These are phyloP conservation scores for Carcharodon carcharias DNA, from an alignment of 2,797 vertebrate genomes.

Conservation along the genomic window DNA sequence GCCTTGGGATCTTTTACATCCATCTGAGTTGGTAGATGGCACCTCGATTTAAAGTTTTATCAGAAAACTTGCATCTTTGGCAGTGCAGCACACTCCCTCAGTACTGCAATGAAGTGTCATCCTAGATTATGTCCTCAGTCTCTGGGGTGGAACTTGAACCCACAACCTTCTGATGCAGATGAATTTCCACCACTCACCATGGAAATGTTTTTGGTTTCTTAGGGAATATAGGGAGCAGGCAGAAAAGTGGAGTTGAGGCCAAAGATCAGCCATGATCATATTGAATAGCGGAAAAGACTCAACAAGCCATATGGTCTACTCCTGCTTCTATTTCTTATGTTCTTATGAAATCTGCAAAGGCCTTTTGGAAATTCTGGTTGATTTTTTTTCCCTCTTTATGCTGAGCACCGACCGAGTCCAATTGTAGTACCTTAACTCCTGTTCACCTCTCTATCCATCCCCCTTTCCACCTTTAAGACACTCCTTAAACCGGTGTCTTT, in stretches of 20 bases:
- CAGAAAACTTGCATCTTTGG: background rate
- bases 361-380: background rate
- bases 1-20: background rate
- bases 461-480: background rate
- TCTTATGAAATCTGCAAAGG: background rate
- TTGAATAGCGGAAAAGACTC: no score
- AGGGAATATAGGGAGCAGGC: no score
- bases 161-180: background rate
- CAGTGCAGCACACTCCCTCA: background rate
- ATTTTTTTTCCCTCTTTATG: background rate
- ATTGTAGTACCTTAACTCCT: background rate
- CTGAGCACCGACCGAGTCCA: background rate
- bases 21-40: background rate
- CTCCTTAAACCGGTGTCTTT: no score
- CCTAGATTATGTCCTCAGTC: background rate
- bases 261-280: no score
- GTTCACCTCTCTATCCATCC: no score
- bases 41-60: background rate
- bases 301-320: no score
- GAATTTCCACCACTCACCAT: background rate
- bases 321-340: no score
- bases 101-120: background rate
- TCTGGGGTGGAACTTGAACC: background rate
- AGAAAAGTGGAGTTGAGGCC: no score
- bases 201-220: background rate